Base-by-base conservation (phyloP, 2,797 vertebrate species). In the Cuniculus paca region DNA sequence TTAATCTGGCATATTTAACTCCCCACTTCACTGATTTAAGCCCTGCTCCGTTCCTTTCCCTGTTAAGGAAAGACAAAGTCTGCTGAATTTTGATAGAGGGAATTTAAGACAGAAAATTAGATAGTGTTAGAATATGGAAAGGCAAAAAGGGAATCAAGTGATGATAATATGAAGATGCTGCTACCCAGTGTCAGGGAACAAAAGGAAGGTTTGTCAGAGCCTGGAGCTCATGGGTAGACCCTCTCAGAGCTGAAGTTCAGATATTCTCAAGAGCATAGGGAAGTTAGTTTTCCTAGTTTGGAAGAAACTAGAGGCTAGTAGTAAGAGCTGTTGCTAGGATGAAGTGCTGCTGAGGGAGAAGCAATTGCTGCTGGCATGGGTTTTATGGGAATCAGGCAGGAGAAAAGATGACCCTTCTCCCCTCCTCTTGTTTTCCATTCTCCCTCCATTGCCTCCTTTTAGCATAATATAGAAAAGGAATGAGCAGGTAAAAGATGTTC, bases 341-440 rank as follows among this genome's bases (percentile, higher is more conserved):
- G 8, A 20, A 2, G 13, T 1, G 34, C 16, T 14, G 16, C 58
- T 10, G 8, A 2, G 1, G 5, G 17, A 42, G 72, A 16, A 19
- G 48, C 31, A 31, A 4, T 31, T 8, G 28, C 6, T 56, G 16
- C 31, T 16, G 6, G 52, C 1, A 0, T 1, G 13, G 0, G 16
- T 7, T 52, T 72, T 13, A 0, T 10, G 0, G 82, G 1, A 16
- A 9, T 5, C 42, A 34, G 0, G 12, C 2, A 0, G 7, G 48
- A 24, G 8, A 31, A 39, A 82, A 60, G 34, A 34, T 22, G 10
- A 26, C 7, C 60, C 19, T 42, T 24, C 20, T 20, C 42, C 13
- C 19, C 0, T 22, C 56, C 72, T 24, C 58, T 10, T 2, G 3
- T 26, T 75, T 70, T 52, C 31, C 54, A 1, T 3, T 10, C 26